Evolutionary conservation across 2,797 vertebrate genomes (phyloP).

Genomic region (Gallirallus australis): DNA sequence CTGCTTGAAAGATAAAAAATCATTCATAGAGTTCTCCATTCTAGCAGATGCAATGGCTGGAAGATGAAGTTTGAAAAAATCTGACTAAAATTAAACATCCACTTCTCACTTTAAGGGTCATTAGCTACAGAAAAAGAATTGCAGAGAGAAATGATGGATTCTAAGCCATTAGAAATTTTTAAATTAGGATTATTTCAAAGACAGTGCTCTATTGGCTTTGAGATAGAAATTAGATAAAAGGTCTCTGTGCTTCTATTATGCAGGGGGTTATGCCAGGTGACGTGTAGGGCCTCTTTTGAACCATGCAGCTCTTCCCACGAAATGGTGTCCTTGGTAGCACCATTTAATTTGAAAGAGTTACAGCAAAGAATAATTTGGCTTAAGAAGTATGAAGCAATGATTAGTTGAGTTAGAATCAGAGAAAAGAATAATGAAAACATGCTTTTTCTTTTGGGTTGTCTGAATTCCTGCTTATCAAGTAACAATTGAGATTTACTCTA

Average conservation of each 20-base stretch:
- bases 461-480: not conserved
- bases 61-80: not conserved
- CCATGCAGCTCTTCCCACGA: not conserved
- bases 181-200: not conserved
- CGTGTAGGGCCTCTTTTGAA: not conserved
- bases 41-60: not conserved
- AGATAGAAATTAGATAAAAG: not conserved
- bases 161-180: not conserved
- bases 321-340: not conserved
- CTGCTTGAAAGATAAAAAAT: not conserved
- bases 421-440: not conserved
- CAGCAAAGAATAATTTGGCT: not conserved
- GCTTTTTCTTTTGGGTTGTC: not conserved
- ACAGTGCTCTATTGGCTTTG: not conserved
- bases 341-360: not conserved
- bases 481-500: not conserved
- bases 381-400: not conserved
- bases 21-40: not conserved
- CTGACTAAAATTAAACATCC: not conserved
- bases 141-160: not conserved
- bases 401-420: not conserved
- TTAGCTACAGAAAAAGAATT: not conserved
- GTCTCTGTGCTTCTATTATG: not conserved
- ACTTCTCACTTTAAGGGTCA: not conserved
- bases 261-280: not conserved